These are phyloP conservation scores for Lymantria monacha DNA, from an alignment of 2,888 invertebrate genomes.

Conservation along the genomic window DNA sequence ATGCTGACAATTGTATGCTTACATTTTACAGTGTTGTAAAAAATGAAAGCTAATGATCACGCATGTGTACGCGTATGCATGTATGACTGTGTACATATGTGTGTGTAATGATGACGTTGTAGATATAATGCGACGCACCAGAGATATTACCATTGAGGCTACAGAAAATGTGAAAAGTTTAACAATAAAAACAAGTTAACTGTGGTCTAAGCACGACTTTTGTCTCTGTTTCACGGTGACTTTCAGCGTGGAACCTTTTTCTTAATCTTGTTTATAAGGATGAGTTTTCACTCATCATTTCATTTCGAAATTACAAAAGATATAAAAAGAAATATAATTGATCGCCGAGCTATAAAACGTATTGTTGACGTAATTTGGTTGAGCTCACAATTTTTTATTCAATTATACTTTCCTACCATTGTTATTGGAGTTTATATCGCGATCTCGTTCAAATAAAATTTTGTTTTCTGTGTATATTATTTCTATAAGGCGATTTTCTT, in stretches of 20 bases:
- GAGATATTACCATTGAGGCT: slow-evolving; percentile 48
- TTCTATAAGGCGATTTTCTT: too few species aligned
- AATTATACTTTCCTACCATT: background rate
- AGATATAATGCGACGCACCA: slow-evolving; percentile 34
- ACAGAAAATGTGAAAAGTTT: slow-evolving; percentile 67
- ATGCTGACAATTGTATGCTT: too few species aligned
- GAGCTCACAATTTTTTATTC: slow-evolving; percentile 4
- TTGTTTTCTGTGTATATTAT: too few species aligned
- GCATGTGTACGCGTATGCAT: too few species aligned
- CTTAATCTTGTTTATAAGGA: slow-evolving; percentile 60
- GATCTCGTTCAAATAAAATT: too few species aligned
- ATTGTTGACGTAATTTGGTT: slow-evolving; percentile 10
- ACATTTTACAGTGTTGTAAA: too few species aligned
- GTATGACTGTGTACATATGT: too few species aligned
- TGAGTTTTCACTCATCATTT: too few species aligned
- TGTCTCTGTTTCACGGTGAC: slow-evolving; percentile 52
- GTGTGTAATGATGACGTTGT: slow-evolving; percentile 1
- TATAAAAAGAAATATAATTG: too few species aligned
- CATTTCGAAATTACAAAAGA: too few species aligned
- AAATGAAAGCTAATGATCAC: too few species aligned
- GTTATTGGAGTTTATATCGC: too few species aligned
- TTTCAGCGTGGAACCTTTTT: slow-evolving; percentile 58
- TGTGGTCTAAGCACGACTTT: slow-evolving; percentile 57
- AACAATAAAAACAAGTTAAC: slow-evolving; percentile 75
- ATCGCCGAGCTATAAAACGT: slow-evolving; percentile 16